phyloP scores from a whole-genome alignment of 2,113 vertebrate genomes.

The Gila orcuttii region DNA sequence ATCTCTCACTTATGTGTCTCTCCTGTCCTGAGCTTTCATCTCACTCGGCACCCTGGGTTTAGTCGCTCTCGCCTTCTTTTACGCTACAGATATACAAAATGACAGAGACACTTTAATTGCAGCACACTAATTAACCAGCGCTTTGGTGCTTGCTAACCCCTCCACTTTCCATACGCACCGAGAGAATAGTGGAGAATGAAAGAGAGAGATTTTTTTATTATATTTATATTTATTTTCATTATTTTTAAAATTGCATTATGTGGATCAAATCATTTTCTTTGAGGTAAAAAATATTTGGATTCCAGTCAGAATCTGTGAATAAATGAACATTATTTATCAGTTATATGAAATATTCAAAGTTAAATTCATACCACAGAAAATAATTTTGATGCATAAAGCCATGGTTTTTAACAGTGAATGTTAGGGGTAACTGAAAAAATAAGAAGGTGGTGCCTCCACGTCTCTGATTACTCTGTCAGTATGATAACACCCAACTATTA shows the following conservation, averaged over 20 bases:
- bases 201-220: neutral
- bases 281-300: neutral
- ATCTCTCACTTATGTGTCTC: conserved; percentile 36
- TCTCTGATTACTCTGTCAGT: neutral
- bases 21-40: conserved; percentile 43
- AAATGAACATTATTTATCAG: neutral
- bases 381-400: no score
- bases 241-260: neutral
- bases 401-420: neutral
- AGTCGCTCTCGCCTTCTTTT: conserved; percentile 46
- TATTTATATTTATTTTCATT: neutral
- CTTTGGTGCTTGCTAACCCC: conserved; percentile 47
- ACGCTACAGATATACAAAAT: conserved; percentile 61
- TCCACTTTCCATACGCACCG: neutral
- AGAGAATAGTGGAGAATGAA: conserved; percentile 2
- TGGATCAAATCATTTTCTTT: neutral
- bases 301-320: neutral
- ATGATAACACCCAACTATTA: neutral
- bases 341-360: neutral
- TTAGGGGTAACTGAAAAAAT: neutral
- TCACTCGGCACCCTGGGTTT: conserved; percentile 42
- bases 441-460: neutral
- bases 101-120: conserved; percentile 65
- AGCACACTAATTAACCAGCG: conserved; percentile 62
- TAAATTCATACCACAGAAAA: neutral